Base-by-base conservation (phyloP, 2,888 invertebrate species). In the Lasiommata megera region DNA sequence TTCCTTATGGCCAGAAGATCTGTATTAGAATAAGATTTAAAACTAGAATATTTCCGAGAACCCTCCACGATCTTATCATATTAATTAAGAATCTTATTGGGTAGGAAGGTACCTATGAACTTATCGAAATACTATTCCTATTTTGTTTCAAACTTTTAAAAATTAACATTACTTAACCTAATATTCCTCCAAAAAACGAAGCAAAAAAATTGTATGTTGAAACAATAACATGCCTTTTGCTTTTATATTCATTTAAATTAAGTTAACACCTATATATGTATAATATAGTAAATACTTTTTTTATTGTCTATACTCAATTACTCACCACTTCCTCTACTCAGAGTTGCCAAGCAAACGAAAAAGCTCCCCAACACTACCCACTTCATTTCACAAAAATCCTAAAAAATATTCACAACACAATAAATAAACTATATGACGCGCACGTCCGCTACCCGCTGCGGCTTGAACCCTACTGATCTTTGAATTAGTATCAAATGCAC, bases 311-410 rank as follows among this genome's bases (percentile, higher is more conserved):
- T 40, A 79, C 88, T 84, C 62, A 88, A 88, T 86, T 40, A 79
- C 88, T 84, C 62, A 88, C 88, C 86, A 57, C 75, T 77, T 28
- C 79, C 80, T 37, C 76, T 73, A 64, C 77, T 76, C 61, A 70
- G 70, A 64, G 76, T 72, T 68, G 75, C 73, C 69, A 80, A 70
- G 67, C 77, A 82, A 71, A 81, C 72, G 67, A 87, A 60, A 60
- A 82, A 73, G 73, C 79, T 72, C 63, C 76, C 71, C 66, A 81
- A 66, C 68, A 84, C 71, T 64, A 79, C 68, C 79, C 85, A 88
- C 83, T 79, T 80, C 88, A 89, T 89, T 68, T 75, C 86, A 88
- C 86, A 74, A 68, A 53, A 74, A 75, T 71, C 69, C 69, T 73
- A 70, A 73, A 60, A 46, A 63, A 56, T 62, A 63, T 60, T 71